Evolutionary conservation across 1,140 invertebrate species (phyloP), one percentile per base, ranked within the genome.

Genomic region (Drosophila simulans): DNA sequence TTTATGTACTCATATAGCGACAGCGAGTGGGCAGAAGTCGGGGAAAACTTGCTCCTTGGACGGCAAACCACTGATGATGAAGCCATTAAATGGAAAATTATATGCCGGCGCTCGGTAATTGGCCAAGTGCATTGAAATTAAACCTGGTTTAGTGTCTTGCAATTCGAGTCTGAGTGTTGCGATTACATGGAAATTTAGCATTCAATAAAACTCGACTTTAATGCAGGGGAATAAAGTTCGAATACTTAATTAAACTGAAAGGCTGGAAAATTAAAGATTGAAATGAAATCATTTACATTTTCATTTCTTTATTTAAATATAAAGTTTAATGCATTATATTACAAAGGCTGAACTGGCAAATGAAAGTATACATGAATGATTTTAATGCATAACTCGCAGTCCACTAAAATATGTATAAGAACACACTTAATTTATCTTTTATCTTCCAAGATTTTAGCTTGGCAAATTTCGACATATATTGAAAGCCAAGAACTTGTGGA

Each of bases 41-140:
- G 35, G 70, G 40, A 48, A 66, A 70, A 79, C 79, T 71, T 22
- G 79, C 68, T 80, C 40, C 64, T 58, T 40, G 25, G 46, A 45
- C 69, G 17, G 43, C 35, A 57, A 25, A 17, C 48, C 74, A 58
- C 42, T 37, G 40, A 58, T 68, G 80, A 88, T 88, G 84, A 88
- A 88, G 84, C 80, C 82, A 89, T 88, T 88, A 89, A 88, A 89
- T 89, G 65, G 73, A 84, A 89, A 89, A 89, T 88, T 89, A 89
- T 80, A 77, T 77, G 56, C 48, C 69, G 45, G 58, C 66, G 74
- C 62, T 84, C 59, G 68, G 66, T 84, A 84, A 83, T 88, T 89
- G 84, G 77, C 80, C 76, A 77, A 89, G 77, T 84, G 73, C 55
- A 71, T 54, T 80, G 80, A 55, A 80, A 89, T 80, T 88, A 79